These are phyloP conservation scores for Sphenodon punctatus DNA, from an alignment of 2,797 vertebrate species.

Conservation along the genomic window DNA sequence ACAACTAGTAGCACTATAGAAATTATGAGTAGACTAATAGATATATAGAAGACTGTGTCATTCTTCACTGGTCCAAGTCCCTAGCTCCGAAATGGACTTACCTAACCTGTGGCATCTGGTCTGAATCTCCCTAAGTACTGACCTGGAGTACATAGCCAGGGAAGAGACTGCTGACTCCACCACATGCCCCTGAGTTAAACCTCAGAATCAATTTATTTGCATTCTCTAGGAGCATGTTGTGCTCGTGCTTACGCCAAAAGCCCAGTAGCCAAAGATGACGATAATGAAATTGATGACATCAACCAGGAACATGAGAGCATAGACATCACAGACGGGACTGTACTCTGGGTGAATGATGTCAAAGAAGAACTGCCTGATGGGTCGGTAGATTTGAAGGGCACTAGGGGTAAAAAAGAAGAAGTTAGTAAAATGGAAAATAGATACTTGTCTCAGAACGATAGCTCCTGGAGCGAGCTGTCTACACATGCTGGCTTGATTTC, in stretches of 20 bases:
- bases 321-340: constrained; percentile 79
- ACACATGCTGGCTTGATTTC: no score
- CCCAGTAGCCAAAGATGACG: constrained; percentile 82
- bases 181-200: neutral
- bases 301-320: constrained; percentile 79
- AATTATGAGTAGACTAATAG: no score
- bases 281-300: constrained; percentile 82
- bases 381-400: constrained; percentile 77
- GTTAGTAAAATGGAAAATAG: neutral
- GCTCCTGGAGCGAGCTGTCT: no score
- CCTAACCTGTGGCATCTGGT: neutral
- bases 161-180: neutral
- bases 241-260: constrained; percentile 77
- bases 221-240: neutral
- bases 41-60: neutral
- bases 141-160: neutral
- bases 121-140: neutral
- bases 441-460: neutral
- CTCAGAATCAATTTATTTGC: neutral
- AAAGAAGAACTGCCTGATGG: constrained; percentile 83
- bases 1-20: no score
- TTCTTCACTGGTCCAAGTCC: neutral
- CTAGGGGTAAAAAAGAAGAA: constrained; percentile 54
- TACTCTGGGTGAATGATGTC: constrained; percentile 85
- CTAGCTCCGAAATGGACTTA: neutral